Base-by-base conservation (phyloP, 1,140 invertebrate species). In the Solenopsis invicta region DNA sequence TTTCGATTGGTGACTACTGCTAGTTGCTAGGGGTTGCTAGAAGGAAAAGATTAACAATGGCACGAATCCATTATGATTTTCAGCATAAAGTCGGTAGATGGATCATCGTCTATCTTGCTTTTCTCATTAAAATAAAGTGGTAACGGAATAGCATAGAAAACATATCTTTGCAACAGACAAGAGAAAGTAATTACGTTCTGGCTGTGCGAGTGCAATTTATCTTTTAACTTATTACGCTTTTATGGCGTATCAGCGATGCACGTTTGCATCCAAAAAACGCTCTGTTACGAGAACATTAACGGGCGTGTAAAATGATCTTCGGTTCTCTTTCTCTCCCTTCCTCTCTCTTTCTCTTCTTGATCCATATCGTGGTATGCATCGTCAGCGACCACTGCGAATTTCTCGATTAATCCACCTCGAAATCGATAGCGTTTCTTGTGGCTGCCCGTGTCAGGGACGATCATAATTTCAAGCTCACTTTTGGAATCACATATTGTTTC, bases 321-420 rank as follows among this genome's bases (percentile, higher is more conserved):
- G 37, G 41, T 34, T 67, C 62, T 86, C 48, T 52, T 75, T n/a
- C n/a, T n/a, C n/a, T n/a, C n/a, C n/a, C n/a, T 67, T 50, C 69
- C 52, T 81, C 66, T 71, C 13, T 54, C 37, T 81, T 16, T 59
- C 21, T 69, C 72, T 61, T 13, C 18, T 85, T 24, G 62, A 69
- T 78, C 61, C 62, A 86, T 86, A 76, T 66, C 74, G 54, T 74
- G 54, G 69, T 61, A 75, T 74, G 69, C 78, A 81, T 3, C 78
- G 81, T 76, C 48, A 76, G 81, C 74, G 50, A 67, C 61, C 82
- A 76, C 82, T 78, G 61, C 21, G 24, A 85, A 85, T 78, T 78
- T 78, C 75, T 85, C 75, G 82, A 85, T 85, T 85, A 85, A 85
- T 67, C 50, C 74, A 85, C 72, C 82, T 76, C 62, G 72, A 85